Evolutionary conservation across 2,113 vertebrate genomes (phyloP).

Genomic region (Onychostruthus taczanowskii): DNA sequence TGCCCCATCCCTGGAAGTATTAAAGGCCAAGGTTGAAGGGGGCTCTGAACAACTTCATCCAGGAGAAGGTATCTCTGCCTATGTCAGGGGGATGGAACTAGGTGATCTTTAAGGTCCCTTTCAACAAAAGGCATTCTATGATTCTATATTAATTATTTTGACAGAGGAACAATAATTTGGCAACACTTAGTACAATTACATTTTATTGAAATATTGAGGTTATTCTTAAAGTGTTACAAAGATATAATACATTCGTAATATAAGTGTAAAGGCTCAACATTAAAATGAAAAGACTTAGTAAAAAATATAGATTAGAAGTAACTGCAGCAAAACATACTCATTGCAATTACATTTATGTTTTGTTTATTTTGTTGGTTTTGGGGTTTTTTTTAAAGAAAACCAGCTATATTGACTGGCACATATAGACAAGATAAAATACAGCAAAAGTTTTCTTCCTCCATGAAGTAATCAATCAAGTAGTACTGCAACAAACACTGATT

Average conservation of each 20-base stretch:
- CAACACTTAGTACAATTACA: background rate
- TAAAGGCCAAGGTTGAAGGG: background rate
- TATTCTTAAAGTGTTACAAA: slow-evolving; percentile 27
- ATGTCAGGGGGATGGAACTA: background rate
- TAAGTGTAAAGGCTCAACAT: background rate
- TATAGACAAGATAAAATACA: slow-evolving; percentile 35
- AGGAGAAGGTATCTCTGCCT: background rate
- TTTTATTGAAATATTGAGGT: slow-evolving; percentile 38
- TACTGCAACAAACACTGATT: background rate
- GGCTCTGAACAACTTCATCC: background rate
- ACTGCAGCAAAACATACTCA: slow-evolving; percentile 13
- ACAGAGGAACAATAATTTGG: background rate
- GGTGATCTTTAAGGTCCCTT: background rate
- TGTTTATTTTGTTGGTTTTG: background rate
- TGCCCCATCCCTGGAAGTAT: too few species aligned
- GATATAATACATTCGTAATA: background rate
- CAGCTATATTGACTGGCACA: background rate
- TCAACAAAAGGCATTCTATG: background rate
- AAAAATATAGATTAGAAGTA: slow-evolving; percentile 12
- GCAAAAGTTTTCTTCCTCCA: background rate
- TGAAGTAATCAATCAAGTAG: background rate
- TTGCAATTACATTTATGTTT: background rate
- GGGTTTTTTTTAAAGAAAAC: background rate
- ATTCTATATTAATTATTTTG: background rate
- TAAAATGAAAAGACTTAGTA: background rate